These are phyloP conservation scores for Dione juno DNA, from an alignment of 2,888 invertebrate species.

Conservation along the genomic window DNA sequence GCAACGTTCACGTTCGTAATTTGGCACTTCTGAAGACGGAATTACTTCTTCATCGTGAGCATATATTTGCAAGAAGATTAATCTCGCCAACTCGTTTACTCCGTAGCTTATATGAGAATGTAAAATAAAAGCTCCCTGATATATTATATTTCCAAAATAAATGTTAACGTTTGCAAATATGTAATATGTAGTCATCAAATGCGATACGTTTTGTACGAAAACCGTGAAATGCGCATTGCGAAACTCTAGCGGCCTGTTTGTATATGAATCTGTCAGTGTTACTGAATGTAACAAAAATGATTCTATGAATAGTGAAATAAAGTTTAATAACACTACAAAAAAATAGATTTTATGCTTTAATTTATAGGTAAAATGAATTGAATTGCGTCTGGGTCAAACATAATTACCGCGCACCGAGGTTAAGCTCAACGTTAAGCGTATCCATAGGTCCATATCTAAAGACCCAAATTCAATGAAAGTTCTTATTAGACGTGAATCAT, in stretches of 20 bases:
- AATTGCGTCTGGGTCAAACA: background rate
- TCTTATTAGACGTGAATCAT: conserved; percentile 36
- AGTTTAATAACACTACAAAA: too few species aligned
- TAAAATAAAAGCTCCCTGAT: conserved; percentile 7
- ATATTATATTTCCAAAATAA: conserved; percentile 9
- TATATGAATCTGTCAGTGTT: background rate
- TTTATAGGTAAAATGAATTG: background rate
- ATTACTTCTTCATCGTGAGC: conserved; percentile 13
- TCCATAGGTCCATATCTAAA: background rate
- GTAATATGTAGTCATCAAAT: conserved; percentile 4
- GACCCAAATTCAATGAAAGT: conserved; percentile 46
- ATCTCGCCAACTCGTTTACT: conserved; percentile 21
- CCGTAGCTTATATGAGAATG: background rate
- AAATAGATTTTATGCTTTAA: too few species aligned
- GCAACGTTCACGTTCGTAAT: conserved; percentile 17
- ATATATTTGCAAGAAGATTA: conserved; percentile 19
- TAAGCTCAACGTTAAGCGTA: background rate
- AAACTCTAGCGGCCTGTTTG: conserved; percentile 1
- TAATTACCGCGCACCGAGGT: background rate
- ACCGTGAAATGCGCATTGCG: conserved; percentile 4
- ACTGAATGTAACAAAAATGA: background rate
- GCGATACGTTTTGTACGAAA: background rate
- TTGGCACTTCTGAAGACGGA: conserved; percentile 21
- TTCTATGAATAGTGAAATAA: background rate
- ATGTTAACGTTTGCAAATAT: background rate